A percentile compares a stretch with the other conserved stretches of the same genome.
Conservation (phyloP, 2,113 vertebrate genomes). For the Melanostigma gelatinosum region DNA sequence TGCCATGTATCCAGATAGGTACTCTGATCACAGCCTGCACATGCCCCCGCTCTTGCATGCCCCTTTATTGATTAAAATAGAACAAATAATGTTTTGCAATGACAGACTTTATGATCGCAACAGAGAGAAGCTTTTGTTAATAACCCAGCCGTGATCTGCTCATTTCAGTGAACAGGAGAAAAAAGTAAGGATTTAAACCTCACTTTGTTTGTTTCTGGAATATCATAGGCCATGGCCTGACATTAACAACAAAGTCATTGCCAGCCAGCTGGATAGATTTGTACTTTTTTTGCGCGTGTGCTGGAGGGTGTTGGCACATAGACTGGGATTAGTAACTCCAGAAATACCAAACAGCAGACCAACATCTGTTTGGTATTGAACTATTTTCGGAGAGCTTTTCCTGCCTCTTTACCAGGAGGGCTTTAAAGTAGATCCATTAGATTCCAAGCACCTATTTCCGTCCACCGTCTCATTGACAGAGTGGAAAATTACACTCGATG, state of each 20-base stretch:
- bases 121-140: conserved; percentile 38
- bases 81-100: conserved; percentile 34
- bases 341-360: conserved; percentile 35
- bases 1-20: not conserved
- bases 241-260: conserved; percentile 28
- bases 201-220: conserved; percentile 55
- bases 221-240: conserved; percentile 26
- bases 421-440: conserved; percentile 45
- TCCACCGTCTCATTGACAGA: conserved; percentile 31
- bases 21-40: conserved; percentile 19
- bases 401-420: conserved; percentile 23
- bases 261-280: conserved; percentile 41
- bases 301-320: conserved; percentile 14
- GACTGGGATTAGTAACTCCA: conserved; percentile 38
- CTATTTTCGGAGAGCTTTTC: conserved; percentile 37
- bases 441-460: conserved; percentile 31
- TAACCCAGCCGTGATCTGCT: conserved; percentile 17
- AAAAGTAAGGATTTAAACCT: conserved; percentile 39
- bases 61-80: conserved; percentile 37
- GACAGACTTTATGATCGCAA: conserved; percentile 19
- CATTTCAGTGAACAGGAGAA: conserved; percentile 9
- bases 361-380: conserved; percentile 62
- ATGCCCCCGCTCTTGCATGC: not conserved
- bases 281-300: not conserved
- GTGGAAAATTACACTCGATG: conserved; percentile 37